Base-by-base conservation (phyloP, 2,113 vertebrate genomes). In the Cephalopterus ornatus region DNA sequence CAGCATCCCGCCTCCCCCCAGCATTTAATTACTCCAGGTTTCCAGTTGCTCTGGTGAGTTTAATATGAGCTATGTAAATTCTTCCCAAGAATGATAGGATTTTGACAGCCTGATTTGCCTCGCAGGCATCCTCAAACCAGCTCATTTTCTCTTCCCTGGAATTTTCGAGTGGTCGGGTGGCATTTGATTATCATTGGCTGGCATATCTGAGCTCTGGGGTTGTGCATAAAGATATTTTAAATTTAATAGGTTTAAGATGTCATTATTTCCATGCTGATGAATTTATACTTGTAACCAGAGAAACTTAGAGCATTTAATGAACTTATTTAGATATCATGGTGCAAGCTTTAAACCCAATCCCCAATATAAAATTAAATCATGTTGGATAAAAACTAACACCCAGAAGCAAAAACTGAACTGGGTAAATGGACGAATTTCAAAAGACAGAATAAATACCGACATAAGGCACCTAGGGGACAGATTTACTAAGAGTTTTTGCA, bases 151-250 rank as follows among this genome's bases (percentile, higher is more conserved):
- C 92, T 96, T 95, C 77, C 91, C 85, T 91, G 92, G 95, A 97
- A 97, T 94, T 88, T 97, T 62, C 95, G 85, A 97, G 93, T 93
- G 92, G 95, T 97, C 23, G 91, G 95, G 89, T 97, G 95, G 95
- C 92, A 97, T 97, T 97, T 97, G 96, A 97, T 97, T 97, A 97
- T 95, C 95, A 97, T 83, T 97, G 93, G 92, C 80, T 98, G 96
- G 93, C 92, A 95, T 92, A 95, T 92, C 95, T 96, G 95, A 97
- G 95, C 93, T 97, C 82, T 59, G 88, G 82, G 89, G 74, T 91
- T 94, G 81, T 96, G 77, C 94, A 92, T 86, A 92, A 97, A 97
- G 94, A 96, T 97, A 97, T 97, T 97, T 98, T 96, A 95, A 97
- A 95, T 95, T 89, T 97, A 97, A 96, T 97, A 97, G 88, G 90